Conservation (phyloP, 2,797 vertebrate genomes). For the Gobionotothen gibberifrons region DNA sequence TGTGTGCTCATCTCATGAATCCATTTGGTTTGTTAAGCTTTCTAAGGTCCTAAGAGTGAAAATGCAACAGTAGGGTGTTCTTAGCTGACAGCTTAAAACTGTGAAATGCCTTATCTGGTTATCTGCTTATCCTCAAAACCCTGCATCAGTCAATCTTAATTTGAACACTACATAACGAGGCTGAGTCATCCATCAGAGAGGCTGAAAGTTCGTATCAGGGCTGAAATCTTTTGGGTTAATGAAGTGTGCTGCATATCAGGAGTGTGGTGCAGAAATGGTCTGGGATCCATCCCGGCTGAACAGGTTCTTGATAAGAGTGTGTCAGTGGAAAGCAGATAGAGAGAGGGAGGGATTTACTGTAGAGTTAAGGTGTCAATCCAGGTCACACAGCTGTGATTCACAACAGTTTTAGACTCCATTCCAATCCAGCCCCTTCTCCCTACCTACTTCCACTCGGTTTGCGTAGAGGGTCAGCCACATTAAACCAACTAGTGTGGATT, state of each 20-base stretch:
- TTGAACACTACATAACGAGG: constrained; percentile 32
- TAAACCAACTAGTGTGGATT: too few species aligned
- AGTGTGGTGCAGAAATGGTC: constrained; percentile 21
- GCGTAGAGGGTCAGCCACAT: too few species aligned
- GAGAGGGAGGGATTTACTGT: constrained; percentile 47
- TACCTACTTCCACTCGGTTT: too few species aligned
- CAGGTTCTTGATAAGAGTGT: constrained; percentile 43
- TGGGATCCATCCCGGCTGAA: constrained; percentile 28
- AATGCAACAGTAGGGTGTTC: too few species aligned
- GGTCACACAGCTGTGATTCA: not conserved
- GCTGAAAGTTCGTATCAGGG: constrained; percentile 32
- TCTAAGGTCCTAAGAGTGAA: too few species aligned
- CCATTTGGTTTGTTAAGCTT: too few species aligned
- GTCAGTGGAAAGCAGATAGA: constrained; percentile 39
- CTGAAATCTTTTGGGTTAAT: constrained; percentile 53
- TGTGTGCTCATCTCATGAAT: too few species aligned
- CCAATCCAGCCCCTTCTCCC: too few species aligned
- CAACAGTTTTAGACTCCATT: too few species aligned
- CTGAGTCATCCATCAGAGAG: constrained; percentile 38
- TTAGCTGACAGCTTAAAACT: not conserved
- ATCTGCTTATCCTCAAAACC: constrained; percentile 38
- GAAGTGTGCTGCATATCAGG: constrained; percentile 35
- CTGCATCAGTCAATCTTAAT: constrained; percentile 54
- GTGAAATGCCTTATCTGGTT: constrained; percentile 56
- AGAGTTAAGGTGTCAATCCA: constrained; percentile 32